Percentiles rank a stretch among this genome's conserved stretches.
These are phyloP conservation scores for Melanogrammus aeglefinus DNA, from an alignment of 2,797 vertebrate genomes.

Conservation along the genomic window DNA sequence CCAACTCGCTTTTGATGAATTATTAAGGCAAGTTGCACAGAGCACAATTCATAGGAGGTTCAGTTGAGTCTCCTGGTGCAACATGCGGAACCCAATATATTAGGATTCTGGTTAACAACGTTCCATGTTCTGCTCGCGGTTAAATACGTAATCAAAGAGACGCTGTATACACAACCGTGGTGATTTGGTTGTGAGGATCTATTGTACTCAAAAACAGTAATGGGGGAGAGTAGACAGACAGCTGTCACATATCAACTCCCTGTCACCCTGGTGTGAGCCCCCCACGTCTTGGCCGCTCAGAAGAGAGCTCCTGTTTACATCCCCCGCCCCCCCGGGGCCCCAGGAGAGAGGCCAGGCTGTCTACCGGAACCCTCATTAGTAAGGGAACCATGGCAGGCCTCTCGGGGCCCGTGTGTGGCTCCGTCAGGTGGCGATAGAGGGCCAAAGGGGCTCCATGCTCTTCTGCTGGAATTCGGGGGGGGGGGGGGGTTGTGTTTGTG, in stretches of 20 bases:
- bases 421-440: conserved; percentile 39
- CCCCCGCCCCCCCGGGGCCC: conserved; percentile 31
- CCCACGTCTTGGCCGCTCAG: conserved; percentile 23
- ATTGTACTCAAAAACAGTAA: conserved; percentile 17
- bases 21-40: conserved; percentile 54
- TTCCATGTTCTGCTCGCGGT: conserved; percentile 34
- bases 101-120: conserved; percentile 47
- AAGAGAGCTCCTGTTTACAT: conserved; percentile 38
- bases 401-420: conserved; percentile 46
- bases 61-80: neutral
- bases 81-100: conserved; percentile 23
- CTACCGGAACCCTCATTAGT: conserved; percentile 71
- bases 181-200: no score
- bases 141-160: neutral
- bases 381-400: conserved; percentile 60
- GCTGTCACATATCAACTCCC: conserved; percentile 40
- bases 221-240: conserved; percentile 41
- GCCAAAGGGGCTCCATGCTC: neutral
- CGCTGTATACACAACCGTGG: no score
- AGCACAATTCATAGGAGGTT: neutral
- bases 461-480: conserved; percentile 17
- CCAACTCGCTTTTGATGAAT: conserved; percentile 62
- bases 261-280: conserved; percentile 26
- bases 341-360: conserved; percentile 46
- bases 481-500: conserved; percentile 23